Evolutionary conservation across 1,140 invertebrate genomes (phyloP), one percentile per base, ranked within the genome.

Genomic region (Drosophila sulfurigaster): DNA sequence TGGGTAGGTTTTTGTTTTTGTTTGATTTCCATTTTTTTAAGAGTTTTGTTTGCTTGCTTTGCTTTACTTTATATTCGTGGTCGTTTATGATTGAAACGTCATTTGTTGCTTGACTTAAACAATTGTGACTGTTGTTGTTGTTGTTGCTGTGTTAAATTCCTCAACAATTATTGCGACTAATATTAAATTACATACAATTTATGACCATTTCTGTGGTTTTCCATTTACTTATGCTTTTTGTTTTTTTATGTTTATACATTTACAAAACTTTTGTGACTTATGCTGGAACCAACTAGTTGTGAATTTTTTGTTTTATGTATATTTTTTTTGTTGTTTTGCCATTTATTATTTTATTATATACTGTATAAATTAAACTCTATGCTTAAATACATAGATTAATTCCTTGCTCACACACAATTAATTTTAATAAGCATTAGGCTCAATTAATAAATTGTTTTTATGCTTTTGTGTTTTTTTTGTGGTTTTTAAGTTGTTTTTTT

Each of bases 361-460:
- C 52, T 78, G 20, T 52, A 67, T 83, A 81, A 78, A 73, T 83
- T 88, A 85, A 79, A 72, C 16, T 79, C 85, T 89, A 89, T 68
- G 48, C 85, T 89, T 89, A 89, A 89, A 89, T 89, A 75, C 72
- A 69, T 75, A 89, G 85, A 85, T 81, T 82, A 89, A 81, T 83
- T 89, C 78, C 78, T 81, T 83, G 78, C 71, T 83, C 69, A 56
- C 72, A 87, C 62, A 87, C 73, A 82, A 69, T 73, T 75, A 52
- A 75, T 60, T 80, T 74, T 49, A 69, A 75, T 78, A 75, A 87
- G 69, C 79, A 82, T 81, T 68, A 71, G 73, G 67, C 73, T 89
- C 79, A 75, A 67, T 78, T 83, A 62, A 72, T 82, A 78, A 72
- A 83, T 73, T 83, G 70, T 73, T 80, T 81, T 79, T 57, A 64